phyloP scores from a whole-genome alignment of 1,140 invertebrate genomes.

The Drosophila virilis region DNA sequence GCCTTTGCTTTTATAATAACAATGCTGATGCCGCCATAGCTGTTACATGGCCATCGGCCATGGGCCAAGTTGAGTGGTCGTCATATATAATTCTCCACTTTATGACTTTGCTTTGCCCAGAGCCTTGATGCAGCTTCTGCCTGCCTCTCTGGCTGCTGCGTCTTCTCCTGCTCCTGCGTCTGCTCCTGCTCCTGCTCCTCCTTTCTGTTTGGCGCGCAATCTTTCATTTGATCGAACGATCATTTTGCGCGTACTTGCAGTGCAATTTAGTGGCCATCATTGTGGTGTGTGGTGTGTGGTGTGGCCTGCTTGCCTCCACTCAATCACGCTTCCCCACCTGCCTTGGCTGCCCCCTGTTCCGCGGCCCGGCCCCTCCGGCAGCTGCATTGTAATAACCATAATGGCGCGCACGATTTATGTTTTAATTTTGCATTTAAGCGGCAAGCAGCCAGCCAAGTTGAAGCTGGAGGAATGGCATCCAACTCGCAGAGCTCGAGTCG shows the following conservation, averaged over 20 bases:
- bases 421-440: slow-evolving; percentile 83
- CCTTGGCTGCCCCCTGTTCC: not conserved
- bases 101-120: slow-evolving; percentile 58
- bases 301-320: slow-evolving; percentile 54
- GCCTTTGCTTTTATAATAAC: slow-evolving; percentile 68
- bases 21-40: slow-evolving; percentile 72
- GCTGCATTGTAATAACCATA: slow-evolving; percentile 81
- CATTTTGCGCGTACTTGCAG: slow-evolving; percentile 73
- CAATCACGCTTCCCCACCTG: slow-evolving; percentile 52
- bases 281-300: slow-evolving; percentile 10
- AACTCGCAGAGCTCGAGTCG: not conserved
- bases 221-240: slow-evolving; percentile 72
- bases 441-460: slow-evolving; percentile 18
- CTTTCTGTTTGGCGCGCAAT: slow-evolving; percentile 34
- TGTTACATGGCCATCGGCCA: slow-evolving; percentile 63
- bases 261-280: slow-evolving; percentile 56
- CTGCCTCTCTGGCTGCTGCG: slow-evolving; percentile 15
- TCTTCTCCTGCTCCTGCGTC: slow-evolving; percentile 9
- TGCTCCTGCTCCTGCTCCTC: slow-evolving; percentile 1
- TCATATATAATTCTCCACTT: slow-evolving; percentile 69
- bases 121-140: slow-evolving; percentile 27
- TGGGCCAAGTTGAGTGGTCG: slow-evolving; percentile 15
- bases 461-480: slow-evolving; percentile 7
- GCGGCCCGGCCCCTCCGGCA: slow-evolving; percentile 24
- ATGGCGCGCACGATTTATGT: slow-evolving; percentile 84